Evolutionary conservation across 2,797 vertebrate genomes (phyloP).

Genomic region (Ptychobarbus kaznakovi): DNA sequence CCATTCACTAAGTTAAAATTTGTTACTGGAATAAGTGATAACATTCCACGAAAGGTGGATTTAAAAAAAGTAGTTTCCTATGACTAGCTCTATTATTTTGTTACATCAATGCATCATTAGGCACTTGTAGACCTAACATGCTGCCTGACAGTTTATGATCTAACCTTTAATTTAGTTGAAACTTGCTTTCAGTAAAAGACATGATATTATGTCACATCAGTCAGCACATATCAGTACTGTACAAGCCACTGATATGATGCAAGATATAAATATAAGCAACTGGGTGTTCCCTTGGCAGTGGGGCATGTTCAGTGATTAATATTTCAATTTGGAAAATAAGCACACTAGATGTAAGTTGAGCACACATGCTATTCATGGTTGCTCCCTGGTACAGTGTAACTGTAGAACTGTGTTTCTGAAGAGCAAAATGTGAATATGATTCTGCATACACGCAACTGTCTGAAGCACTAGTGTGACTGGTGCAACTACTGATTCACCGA

Average conservation of each 20-base stretch:
- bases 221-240: constrained; percentile 29
- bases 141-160: not conserved
- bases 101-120: not conserved
- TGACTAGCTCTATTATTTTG: not conserved
- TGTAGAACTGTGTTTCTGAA: constrained; percentile 48
- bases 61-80: not conserved
- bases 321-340: constrained; percentile 28
- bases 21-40: constrained; percentile 10
- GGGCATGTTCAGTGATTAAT: not conserved
- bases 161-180: constrained; percentile 1
- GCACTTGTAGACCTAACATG: not conserved
- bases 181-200: not conserved
- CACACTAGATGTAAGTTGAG: constrained; percentile 57
- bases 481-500: not conserved
- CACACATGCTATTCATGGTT: constrained; percentile 35
- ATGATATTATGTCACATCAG: not conserved
- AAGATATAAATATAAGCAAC: constrained; percentile 71
- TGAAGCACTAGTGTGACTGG: not conserved
- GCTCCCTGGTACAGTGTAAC: constrained; percentile 55
- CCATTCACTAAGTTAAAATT: not conserved
- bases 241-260: constrained; percentile 7
- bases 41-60: not conserved
- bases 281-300: not conserved
- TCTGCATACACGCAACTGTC: not conserved
- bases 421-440: constrained; percentile 12